Evolutionary conservation across 2,888 invertebrate species (phyloP), one percentile per base, ranked within the genome.

Genomic region (Erpobdella octoculata): DNA sequence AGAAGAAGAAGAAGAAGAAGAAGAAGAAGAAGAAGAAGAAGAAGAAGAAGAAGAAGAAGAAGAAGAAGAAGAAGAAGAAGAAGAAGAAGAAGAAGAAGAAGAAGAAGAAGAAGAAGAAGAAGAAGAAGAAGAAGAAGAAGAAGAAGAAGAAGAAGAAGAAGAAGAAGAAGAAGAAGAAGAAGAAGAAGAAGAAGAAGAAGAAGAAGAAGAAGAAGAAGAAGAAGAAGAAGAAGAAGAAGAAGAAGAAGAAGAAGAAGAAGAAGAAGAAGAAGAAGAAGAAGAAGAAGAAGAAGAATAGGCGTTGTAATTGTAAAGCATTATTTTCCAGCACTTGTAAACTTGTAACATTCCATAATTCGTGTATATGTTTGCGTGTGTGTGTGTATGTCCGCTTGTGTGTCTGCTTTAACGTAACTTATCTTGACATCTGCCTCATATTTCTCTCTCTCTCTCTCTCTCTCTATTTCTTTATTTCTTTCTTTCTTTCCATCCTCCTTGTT

Each of bases 51-150:
- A 12, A 64, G 70, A 28, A 33, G 59, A 28, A 61, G 70, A 28
- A 69, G 70, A 28, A 69, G 70, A 28, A 69, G 70, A 28, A 69
- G 70, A 28, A 69, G 70, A 35, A 67, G 38, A 37, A 71, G 71
- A 37, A 35, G 62, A 6, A 37, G 36, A 5, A 64, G 41, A 4
- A 71, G 64, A 37, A 38, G 38, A 8, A 66, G 71, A 66, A 37
- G 38, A 2, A 38, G 37, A 21, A 71, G 62, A 6, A 66, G 38
- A 36, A 67, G 38, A 37, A 64, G 71, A 37, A 71, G 38, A 36
- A 67, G 71, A 67, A 64, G 65, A 67, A 66, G 64, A 67, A 65
- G 48, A 28, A 69, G 70, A 28, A 69, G 70, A 28, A 71, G 48
- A 9, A 71, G 71, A 66, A 66, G 65, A 36, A 71, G 36, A 37